Evolutionary conservation across 2,113 vertebrate species (phyloP), one percentile per base, ranked within the genome.

Genomic region (Tyto alba): DNA sequence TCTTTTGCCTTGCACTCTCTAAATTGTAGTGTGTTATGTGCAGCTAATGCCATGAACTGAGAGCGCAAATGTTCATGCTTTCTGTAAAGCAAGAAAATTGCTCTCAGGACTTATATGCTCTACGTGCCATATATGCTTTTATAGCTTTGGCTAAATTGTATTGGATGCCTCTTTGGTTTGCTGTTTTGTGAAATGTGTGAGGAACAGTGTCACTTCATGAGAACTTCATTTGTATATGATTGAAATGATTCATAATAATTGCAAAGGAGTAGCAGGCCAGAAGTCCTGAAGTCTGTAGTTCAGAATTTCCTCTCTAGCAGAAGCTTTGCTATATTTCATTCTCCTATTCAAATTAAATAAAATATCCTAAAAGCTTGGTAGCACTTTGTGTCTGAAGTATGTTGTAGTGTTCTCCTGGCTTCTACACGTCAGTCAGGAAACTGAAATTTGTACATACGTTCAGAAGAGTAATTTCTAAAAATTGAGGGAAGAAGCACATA

Each of bases 81-180:
- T 62, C 21, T 69, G 13, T 47, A 78, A 56, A 74, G 15, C 30
- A 78, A 43, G 6, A n/a, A 62, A 55, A 15, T 10, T n/a, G 7
- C n/a, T 67, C 55, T 75, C 41, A 67, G 56, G 17, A 36, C 16
- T 56, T 67, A 16, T 1, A 25, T 1, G 1, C 60, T 77, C 8
- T 43, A 0, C 75, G 7, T 5, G 2, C 29, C 56, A 17, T 23
- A 34, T 13, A 16, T 48, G 17, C 48, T 82, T 77, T 45, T 47
- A 11, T 36, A 87, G 30, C 30, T 89, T 53, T 78, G 45, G 50
- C 48, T 90, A 38, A n/a, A 48, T 95, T 62, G 16, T 29, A 29
- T 25, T 7, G 0, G 1, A 11, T 68, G 29, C 27, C 32, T 27
- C 0, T 48, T 72, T 71, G 36, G 20, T 50, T 55, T 60, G 17